Evolutionary conservation across 2,797 vertebrate species (phyloP).

Genomic region (Darevskia mixta): DNA sequence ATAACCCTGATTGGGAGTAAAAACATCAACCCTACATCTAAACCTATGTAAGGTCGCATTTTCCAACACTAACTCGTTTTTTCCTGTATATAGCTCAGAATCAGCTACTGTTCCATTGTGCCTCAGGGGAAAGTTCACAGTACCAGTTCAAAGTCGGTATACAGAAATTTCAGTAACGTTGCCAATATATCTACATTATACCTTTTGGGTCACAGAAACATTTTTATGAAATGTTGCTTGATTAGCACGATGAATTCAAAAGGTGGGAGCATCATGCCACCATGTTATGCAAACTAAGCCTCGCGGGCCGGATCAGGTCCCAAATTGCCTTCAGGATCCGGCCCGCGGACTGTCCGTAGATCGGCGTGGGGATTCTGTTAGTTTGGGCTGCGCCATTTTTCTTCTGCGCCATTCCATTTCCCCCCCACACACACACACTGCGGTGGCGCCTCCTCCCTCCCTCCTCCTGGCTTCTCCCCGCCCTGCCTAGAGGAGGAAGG

Average conservation of each 20-base stretch:
- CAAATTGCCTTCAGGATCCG: too few relatives aligned
- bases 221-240: background rate
- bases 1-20: fast-evolving
- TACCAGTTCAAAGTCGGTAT: background rate
- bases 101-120: background rate
- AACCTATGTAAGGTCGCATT: background rate
- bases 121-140: background rate
- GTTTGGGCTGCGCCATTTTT: too few relatives aligned
- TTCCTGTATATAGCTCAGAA: background rate
- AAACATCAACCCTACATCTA: conserved; percentile 13
- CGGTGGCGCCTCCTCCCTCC: too few relatives aligned
- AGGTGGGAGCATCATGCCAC: background rate
- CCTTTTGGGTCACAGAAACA: background rate
- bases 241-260: background rate
- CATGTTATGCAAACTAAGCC: background rate
- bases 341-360: too few relatives aligned
- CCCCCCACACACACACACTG: too few relatives aligned
- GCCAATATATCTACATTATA: too few relatives aligned
- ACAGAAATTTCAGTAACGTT: background rate
- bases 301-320: background rate
- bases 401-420: too few relatives aligned
- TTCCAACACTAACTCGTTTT: background rate
- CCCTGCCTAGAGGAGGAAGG: too few relatives aligned
- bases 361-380: too few relatives aligned
- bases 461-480: too few relatives aligned